Conservation (phyloP, 2,888 invertebrate genomes). For the Apodemia mormo region DNA sequence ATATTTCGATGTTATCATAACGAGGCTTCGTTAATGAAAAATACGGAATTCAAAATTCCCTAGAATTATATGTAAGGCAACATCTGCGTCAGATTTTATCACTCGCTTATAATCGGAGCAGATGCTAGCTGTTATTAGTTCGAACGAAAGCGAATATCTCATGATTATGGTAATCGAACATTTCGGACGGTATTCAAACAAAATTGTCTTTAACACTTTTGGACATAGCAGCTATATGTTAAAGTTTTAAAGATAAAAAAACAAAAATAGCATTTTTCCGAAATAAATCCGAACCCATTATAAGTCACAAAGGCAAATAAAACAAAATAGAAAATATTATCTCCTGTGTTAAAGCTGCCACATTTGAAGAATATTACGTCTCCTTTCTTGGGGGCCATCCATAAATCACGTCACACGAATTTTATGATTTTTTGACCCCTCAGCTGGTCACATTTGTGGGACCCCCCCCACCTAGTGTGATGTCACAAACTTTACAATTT, state of each 20-base stretch:
- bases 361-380: too few relatives aligned
- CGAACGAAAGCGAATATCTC: slow-evolving; percentile 6
- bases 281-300: too few relatives aligned
- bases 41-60: too few relatives aligned
- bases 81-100: slow-evolving; percentile 4
- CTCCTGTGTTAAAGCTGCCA: too few relatives aligned
- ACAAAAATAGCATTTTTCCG: background rate
- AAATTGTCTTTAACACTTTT: background rate
- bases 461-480: too few relatives aligned
- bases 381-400: too few relatives aligned
- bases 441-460: too few relatives aligned
- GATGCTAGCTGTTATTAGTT: slow-evolving; percentile 8
- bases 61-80: background rate
- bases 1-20: background rate
- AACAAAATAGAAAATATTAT: too few relatives aligned
- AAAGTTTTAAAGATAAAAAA: background rate
- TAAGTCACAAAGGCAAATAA: too few relatives aligned
- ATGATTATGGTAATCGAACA: background rate
- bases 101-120: slow-evolving; percentile 1
- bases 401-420: too few relatives aligned
- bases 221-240: background rate
- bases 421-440: too few relatives aligned
- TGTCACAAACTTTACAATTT: too few relatives aligned
- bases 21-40: background rate
- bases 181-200: background rate